Base-by-base conservation (phyloP, 2,888 invertebrate species). In the Diplolepis rosae region DNA sequence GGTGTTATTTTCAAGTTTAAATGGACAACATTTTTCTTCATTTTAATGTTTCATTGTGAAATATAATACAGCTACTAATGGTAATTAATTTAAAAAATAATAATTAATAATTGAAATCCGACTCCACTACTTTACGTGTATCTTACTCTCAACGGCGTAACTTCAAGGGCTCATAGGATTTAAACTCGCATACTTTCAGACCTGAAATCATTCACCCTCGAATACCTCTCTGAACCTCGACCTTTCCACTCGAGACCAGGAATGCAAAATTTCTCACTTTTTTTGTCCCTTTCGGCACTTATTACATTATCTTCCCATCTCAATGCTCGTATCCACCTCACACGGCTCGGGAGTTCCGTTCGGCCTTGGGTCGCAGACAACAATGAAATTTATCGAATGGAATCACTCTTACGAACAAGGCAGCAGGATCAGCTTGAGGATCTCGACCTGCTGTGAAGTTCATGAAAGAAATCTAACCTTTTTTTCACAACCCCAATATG, bases 331-430 rank as follows among this genome's bases (percentile, higher is more conserved):
- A 61, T 61, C 39, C 27, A 61, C 61, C 61, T 61, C 61, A 39
- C 61, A 39, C 61, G 61, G 39, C 24, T n/a, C 39, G 24, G 61
- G 61, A 61, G 61, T 61, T 61, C 61, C 61, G 61, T 35, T 61
- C 61, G 61, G 39, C 61, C 61, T 61, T 61, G 61, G 61, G 61
- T 61, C 61, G 61, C 61, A 61, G 61, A 61, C 61, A 61, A 61
- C 61, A 61, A 61, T 61, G 61, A 61, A 61, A 61, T 61, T 61
- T 61, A 61, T 61, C 61, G 61, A 61, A 61, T 61, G 61, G 61
- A 61, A 61, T 61, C 61, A 61, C 35, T 39, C 61, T 39, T 61
- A 61, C 39, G 39, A 61, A 13, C 35, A 39, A 45, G 45, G 45
- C 45, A 18, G 7, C 18, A 45, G 18, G 45, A 9, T 45, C 45